Conservation (phyloP, 2,888 invertebrate species). For the Heliothis peltigera region DNA sequence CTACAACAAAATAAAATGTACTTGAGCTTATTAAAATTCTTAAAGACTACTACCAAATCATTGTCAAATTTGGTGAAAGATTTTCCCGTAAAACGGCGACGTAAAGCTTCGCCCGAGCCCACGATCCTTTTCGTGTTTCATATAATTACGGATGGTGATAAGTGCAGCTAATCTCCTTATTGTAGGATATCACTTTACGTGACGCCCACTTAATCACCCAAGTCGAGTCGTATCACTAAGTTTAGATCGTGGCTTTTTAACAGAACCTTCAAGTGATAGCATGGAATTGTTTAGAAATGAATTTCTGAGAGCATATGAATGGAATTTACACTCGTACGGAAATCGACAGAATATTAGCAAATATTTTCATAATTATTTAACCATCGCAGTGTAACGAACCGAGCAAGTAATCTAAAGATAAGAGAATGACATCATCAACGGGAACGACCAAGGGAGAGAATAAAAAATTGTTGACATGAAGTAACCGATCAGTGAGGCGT, state of each 20-base stretch:
- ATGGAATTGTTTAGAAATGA: conserved; percentile 11
- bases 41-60: conserved; percentile 48
- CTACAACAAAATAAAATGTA: conserved; percentile 75
- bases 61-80: neutral
- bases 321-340: conserved; percentile 38
- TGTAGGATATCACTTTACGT: conserved; percentile 65
- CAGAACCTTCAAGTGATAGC: conserved; percentile 1
- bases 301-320: conserved; percentile 24
- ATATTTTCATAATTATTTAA: conserved; percentile 61
- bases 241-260: conserved; percentile 13
- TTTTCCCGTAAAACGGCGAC: conserved; percentile 6
- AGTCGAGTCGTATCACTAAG: conserved; percentile 28
- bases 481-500: conserved; percentile 73
- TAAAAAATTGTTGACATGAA: conserved; percentile 77
- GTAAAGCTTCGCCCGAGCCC: neutral
- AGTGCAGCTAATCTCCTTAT: conserved; percentile 13
- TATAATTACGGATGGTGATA: neutral
- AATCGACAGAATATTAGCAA: conserved; percentile 55
- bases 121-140: neutral
- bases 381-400: conserved; percentile 60
- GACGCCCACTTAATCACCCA: conserved; percentile 63
- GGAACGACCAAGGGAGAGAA: conserved; percentile 74
- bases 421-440: conserved; percentile 82
- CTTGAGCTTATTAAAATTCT: conserved; percentile 77
- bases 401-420: conserved; percentile 65